phyloP scores from a whole-genome alignment of 2,888 invertebrate genomes.

The Ennomos fuscantarius region DNA sequence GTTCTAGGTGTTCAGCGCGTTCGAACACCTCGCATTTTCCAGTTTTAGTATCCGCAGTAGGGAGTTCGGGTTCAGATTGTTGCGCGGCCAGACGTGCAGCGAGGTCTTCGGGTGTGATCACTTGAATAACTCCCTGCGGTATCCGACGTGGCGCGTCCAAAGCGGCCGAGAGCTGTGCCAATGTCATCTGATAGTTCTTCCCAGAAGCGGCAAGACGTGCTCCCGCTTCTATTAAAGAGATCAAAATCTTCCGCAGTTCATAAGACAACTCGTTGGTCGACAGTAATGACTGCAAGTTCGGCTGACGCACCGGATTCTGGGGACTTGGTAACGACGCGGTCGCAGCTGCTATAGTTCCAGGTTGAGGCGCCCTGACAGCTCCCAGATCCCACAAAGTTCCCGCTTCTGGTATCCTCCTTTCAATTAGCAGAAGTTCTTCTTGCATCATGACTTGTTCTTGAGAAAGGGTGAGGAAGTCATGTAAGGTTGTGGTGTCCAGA shows the following conservation, averaged over 20 bases:
- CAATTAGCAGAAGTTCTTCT: conserved; percentile 72
- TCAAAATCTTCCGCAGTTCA: conserved; percentile 73
- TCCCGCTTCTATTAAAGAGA: conserved; percentile 77
- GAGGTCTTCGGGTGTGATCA: conserved; percentile 74
- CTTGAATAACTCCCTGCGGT: conserved; percentile 60
- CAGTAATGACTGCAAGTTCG: conserved; percentile 72
- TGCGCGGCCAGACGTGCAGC: conserved; percentile 51
- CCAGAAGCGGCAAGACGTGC: conserved; percentile 75
- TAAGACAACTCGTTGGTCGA: conserved; percentile 76
- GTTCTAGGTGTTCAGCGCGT: conserved; percentile 69
- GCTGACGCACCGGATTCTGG: conserved; percentile 62
- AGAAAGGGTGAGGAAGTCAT: conserved; percentile 69
- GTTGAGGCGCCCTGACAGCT: conserved; percentile 70
- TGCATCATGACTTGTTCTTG: conserved; percentile 71
- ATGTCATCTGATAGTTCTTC: conserved; percentile 68
- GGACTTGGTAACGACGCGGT: conserved; percentile 71
- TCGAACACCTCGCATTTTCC: conserved; percentile 46
- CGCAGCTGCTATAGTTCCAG: conserved; percentile 71
- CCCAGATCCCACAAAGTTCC: conserved; percentile 76
- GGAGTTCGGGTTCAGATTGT: conserved; percentile 38
- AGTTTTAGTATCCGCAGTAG: neutral
- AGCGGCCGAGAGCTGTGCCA: conserved; percentile 69
- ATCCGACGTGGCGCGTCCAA: conserved; percentile 64
- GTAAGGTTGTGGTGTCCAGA: conserved; percentile 65
- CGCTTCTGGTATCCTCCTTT: conserved; percentile 69